These are phyloP conservation scores for Zeugodacus cucurbitae DNA, from an alignment of 1,140 invertebrate genomes.

Conservation along the genomic window DNA sequence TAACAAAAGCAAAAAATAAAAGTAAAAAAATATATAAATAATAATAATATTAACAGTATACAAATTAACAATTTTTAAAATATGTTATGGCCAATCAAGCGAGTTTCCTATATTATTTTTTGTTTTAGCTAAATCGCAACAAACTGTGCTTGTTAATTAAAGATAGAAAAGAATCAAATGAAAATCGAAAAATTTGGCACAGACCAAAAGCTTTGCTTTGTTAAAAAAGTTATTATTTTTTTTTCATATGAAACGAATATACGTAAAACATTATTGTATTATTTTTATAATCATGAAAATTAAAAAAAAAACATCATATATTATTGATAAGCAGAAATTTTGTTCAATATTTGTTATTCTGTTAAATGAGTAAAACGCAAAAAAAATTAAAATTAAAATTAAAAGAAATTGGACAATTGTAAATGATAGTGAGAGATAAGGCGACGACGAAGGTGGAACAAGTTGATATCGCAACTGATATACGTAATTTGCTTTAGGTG, in stretches of 20 bases:
- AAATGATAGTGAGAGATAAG: not conserved
- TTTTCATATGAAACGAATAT: slow-evolving; percentile 40
- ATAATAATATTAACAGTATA: not conserved
- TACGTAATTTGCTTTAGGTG: slow-evolving; percentile 66
- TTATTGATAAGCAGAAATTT: slow-evolving; percentile 41
- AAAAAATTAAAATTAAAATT: slow-evolving; percentile 41
- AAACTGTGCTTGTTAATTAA: not conserved
- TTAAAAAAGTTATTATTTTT: slow-evolving; percentile 55
- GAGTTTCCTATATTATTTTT: not conserved
- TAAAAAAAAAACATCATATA: not conserved
- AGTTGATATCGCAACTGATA: slow-evolving; percentile 58
- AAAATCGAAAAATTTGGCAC: not conserved
- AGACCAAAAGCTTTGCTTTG: slow-evolving; percentile 59
- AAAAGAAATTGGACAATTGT: not conserved
- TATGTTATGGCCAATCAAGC: slow-evolving; percentile 2
- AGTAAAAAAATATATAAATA: slow-evolving; percentile 29
- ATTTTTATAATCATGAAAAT: slow-evolving; percentile 18
- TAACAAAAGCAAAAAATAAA: not conserved
- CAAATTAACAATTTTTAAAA: not conserved
- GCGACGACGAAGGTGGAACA: slow-evolving; percentile 21
- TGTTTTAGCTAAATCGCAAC: not conserved
- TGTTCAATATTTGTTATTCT: slow-evolving; percentile 59
- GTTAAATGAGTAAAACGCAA: slow-evolving; percentile 46
- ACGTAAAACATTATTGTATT: slow-evolving; percentile 46
- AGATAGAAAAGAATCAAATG: not conserved